Conservation (phyloP, 2,888 invertebrate genomes). For the Andrena minutula region DNA sequence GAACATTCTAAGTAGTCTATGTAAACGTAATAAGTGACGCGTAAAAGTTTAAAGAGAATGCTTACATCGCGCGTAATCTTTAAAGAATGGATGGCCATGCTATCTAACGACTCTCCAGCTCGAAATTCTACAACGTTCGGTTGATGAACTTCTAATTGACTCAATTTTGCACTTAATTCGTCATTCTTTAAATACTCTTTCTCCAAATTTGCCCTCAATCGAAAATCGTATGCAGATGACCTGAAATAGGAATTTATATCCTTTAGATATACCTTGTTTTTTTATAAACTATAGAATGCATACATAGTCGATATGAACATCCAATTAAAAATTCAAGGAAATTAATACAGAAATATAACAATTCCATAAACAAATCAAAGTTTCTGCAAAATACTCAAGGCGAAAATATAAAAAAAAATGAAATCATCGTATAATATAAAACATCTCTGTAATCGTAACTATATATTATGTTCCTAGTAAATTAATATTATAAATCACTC, state of each 20-base stretch:
- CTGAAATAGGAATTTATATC: constrained; percentile 65
- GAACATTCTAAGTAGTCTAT: constrained; percentile 13
- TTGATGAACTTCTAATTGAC: constrained; percentile 89
- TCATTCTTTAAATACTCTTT: constrained; percentile 81
- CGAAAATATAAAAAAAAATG: background rate
- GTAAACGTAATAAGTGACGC: background rate
- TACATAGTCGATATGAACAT: background rate
- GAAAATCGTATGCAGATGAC: constrained; percentile 92
- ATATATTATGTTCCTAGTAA: constrained; percentile 1
- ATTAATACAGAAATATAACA: background rate
- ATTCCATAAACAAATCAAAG: constrained; percentile 4
- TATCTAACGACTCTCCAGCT: constrained; percentile 89
- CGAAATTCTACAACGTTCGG: constrained; percentile 90
- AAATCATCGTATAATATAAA: constrained; percentile 5
- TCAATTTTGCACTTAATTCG: constrained; percentile 89
- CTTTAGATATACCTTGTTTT: background rate
- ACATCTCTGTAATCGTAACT: background rate
- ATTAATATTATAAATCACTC: constrained; percentile 1
- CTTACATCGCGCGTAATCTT: constrained; percentile 91
- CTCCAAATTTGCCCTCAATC: constrained; percentile 85
- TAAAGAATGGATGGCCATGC: constrained; percentile 89
- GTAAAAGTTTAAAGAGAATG: constrained; percentile 35
- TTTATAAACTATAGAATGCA: background rate
- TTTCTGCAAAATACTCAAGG: constrained; percentile 10
- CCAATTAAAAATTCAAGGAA: background rate